Conservation (phyloP, 2,888 invertebrate species). For the Acleris cristana region DNA sequence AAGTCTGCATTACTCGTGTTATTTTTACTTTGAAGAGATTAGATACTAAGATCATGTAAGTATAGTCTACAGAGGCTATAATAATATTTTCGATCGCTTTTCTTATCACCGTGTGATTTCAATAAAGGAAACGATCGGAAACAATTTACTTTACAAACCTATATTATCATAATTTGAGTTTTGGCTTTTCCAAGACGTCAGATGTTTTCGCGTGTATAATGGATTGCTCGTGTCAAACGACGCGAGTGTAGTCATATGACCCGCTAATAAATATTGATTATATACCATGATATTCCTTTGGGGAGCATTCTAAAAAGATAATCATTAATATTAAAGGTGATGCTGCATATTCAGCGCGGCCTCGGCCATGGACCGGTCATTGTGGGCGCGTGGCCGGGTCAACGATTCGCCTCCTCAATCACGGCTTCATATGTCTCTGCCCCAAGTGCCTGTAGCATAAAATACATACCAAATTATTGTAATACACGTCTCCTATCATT, state of each 20-base stretch:
- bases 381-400: constrained; percentile 39
- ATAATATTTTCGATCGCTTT: too few species aligned
- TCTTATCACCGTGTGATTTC: too few species aligned
- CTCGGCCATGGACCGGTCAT: constrained; percentile 75
- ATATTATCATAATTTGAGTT: too few species aligned
- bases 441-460: constrained; percentile 40
- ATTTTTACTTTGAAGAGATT: too few species aligned
- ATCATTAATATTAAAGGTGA: constrained; percentile 71
- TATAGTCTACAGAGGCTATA: too few species aligned
- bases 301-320: constrained; percentile 66
- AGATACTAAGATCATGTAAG: too few species aligned
- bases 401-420: constrained; percentile 31
- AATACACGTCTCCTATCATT: constrained; percentile 44
- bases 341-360: constrained; percentile 74
- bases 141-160: too few species aligned
- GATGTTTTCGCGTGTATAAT: neutral
- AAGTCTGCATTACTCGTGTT: too few species aligned
- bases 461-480: constrained; percentile 49
- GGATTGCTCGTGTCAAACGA: neutral
- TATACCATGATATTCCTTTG: constrained; percentile 63
- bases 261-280: constrained; percentile 57
- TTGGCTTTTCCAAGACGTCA: neutral
- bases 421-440: constrained; percentile 36
- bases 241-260: constrained; percentile 32
- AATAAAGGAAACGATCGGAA: too few species aligned